These are phyloP conservation scores for Gnathonemus echidnorhynchus DNA, from an alignment of 2,113 vertebrate genomes.

Conservation along the genomic window DNA sequence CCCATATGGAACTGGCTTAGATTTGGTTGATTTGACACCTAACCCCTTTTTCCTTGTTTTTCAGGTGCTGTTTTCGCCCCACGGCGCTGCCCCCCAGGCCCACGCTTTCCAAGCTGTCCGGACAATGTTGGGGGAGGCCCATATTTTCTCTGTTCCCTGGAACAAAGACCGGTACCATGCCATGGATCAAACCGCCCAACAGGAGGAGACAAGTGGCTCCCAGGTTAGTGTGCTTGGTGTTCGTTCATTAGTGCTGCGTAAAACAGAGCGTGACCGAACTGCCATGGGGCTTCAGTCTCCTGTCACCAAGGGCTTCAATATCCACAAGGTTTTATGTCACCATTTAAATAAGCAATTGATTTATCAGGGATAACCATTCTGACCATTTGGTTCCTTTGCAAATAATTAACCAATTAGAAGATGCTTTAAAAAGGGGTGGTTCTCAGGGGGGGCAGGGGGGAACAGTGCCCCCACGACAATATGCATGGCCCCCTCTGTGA, in stretches of 20 bases:
- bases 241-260: not conserved
- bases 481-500: not conserved
- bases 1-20: not conserved
- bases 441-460: not conserved
- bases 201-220: not conserved
- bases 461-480: not conserved
- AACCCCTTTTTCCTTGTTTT: not conserved
- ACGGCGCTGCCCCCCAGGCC: not conserved
- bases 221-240: not conserved
- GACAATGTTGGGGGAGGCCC: not conserved
- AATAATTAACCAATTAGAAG: conserved; percentile 58
- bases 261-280: not conserved
- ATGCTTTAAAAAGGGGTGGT: conserved; percentile 57
- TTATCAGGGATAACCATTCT: not conserved
- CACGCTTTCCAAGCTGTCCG: not conserved
- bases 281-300: not conserved
- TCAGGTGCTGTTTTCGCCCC: not conserved
- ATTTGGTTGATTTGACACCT: not conserved
- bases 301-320: not conserved
- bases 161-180: not conserved
- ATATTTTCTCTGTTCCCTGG: not conserved
- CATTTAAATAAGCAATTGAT: not conserved
- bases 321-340: not conserved
- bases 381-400: not conserved
- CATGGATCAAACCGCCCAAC: not conserved